Conservation (phyloP, 2,888 invertebrate species). For the Elegia similella region DNA sequence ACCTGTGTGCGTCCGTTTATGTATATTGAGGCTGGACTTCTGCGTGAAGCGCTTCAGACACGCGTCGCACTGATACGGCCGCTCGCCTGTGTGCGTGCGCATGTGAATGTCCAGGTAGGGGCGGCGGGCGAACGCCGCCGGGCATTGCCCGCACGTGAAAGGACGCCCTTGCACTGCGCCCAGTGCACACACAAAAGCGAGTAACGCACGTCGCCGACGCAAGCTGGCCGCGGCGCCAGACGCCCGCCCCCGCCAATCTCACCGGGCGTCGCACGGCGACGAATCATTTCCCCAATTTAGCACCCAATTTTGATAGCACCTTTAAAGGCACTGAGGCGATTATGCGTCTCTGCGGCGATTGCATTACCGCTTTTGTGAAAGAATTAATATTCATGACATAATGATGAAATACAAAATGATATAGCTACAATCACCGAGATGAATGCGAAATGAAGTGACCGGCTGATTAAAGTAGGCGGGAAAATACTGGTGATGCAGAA, state of each 20-base stretch:
- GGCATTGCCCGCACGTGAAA: slow-evolving; percentile 73
- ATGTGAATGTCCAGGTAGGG: slow-evolving; percentile 78
- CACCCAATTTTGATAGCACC: slow-evolving; percentile 57
- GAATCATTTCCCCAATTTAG: slow-evolving; percentile 44
- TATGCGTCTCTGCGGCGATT: slow-evolving; percentile 75
- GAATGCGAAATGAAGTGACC: slow-evolving; percentile 57
- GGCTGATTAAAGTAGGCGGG: slow-evolving; percentile 56
- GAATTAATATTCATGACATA: slow-evolving; percentile 77
- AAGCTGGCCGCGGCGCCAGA: slow-evolving; percentile 35
- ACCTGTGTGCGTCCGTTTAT: slow-evolving; percentile 89
- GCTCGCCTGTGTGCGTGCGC: slow-evolving; percentile 83
- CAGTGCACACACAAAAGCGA: slow-evolving; percentile 82
- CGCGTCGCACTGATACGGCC: slow-evolving; percentile 86
- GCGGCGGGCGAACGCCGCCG: slow-evolving; percentile 75
- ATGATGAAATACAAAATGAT: slow-evolving; percentile 64
- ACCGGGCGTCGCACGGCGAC: slow-evolving; percentile 32
- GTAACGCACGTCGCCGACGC: slow-evolving; percentile 80
- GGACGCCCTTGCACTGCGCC: slow-evolving; percentile 78
- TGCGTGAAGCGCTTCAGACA: slow-evolving; percentile 91
- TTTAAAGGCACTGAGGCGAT: slow-evolving; percentile 43
- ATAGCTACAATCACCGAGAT: slow-evolving; percentile 57
- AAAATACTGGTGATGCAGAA: slow-evolving; percentile 64
- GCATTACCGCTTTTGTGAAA: slow-evolving; percentile 82
- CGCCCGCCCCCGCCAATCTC: slow-evolving; percentile 60
- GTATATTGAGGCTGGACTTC: slow-evolving; percentile 91